These are phyloP conservation scores for Latrodectus geometricus DNA, from an alignment of 1,140 invertebrate species.

Conservation along the genomic window DNA sequence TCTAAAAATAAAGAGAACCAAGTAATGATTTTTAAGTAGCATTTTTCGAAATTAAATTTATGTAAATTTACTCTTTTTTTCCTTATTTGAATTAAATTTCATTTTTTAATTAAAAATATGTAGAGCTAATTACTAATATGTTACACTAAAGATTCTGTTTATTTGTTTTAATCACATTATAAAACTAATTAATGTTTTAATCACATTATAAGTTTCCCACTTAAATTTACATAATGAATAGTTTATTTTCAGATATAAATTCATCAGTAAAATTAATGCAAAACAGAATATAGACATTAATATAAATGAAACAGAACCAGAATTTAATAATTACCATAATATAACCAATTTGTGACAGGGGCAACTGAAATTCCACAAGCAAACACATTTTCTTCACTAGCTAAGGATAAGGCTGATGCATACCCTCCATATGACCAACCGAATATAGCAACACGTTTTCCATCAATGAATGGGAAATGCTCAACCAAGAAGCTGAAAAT, in stretches of 20 bases:
- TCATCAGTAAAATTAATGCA: too few relatives aligned
- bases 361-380: slow-evolving; percentile 91
- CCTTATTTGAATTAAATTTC: background rate
- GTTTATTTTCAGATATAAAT: too few relatives aligned
- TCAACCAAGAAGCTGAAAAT: slow-evolving; percentile 77
- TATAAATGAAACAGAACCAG: too few relatives aligned
- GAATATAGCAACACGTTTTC: slow-evolving; percentile 83
- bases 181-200: too few relatives aligned
- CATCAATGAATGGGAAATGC: slow-evolving; percentile 87
- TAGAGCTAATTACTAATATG: too few relatives aligned
- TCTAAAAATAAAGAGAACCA: slow-evolving; percentile 73
- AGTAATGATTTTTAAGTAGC: background rate
- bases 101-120: background rate
- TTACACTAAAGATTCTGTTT: too few relatives aligned
- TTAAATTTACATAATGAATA: too few relatives aligned
- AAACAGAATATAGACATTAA: too few relatives aligned
- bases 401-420: slow-evolving; percentile 82
- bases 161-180: too few relatives aligned
- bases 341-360: slow-evolving; percentile 90
- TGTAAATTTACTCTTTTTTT: too few relatives aligned
- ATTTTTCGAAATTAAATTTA: background rate
- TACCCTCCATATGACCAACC: slow-evolving; percentile 94
- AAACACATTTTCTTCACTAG: slow-evolving; percentile 83
- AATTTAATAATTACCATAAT: slow-evolving; percentile 79
- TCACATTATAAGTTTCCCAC: too few relatives aligned